Percentiles rank a stretch among this genome's conserved stretches.
These are phyloP conservation scores for Polymixis lichenea DNA, from an alignment of 2,888 invertebrate genomes.

Conservation along the genomic window DNA sequence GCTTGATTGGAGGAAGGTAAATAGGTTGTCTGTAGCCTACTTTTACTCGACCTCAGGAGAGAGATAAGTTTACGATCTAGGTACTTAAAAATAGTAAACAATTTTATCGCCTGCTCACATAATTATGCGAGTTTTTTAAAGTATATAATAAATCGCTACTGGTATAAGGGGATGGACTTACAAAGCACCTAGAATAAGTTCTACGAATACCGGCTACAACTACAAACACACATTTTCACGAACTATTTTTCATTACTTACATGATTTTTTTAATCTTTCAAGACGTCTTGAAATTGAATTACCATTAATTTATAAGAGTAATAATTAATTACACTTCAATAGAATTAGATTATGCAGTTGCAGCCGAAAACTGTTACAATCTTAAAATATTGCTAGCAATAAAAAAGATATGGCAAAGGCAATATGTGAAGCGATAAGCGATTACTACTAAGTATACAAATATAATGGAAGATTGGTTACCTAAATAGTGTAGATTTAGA, in stretches of 20 bases:
- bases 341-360: conserved; percentile 12
- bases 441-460: not conserved
- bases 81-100: conserved; percentile 18
- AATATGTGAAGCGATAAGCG: conserved; percentile 43
- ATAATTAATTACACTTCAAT: not conserved
- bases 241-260: conserved; percentile 17
- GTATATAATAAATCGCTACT: conserved; percentile 12
- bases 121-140: not conserved
- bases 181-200: conserved; percentile 64
- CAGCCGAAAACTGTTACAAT: conserved; percentile 20
- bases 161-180: conserved; percentile 55
- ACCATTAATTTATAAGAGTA: not conserved
- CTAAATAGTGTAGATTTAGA: conserved; percentile 25
- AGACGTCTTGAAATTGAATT: not conserved
- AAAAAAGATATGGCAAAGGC: conserved; percentile 33
- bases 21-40: not conserved
- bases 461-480: conserved; percentile 8
- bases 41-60: not conserved
- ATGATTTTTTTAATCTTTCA: not conserved
- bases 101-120: conserved; percentile 32
- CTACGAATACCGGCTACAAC: conserved; percentile 40
- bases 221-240: conserved; percentile 31
- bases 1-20: too few relatives aligned
- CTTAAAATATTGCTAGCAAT: not conserved
- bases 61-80: too few relatives aligned